A percentile compares a stretch with the other conserved stretches of the same genome.
Conservation (phyloP, 2,113 vertebrate genomes). For the Nothobranchius furzeri region DNA sequence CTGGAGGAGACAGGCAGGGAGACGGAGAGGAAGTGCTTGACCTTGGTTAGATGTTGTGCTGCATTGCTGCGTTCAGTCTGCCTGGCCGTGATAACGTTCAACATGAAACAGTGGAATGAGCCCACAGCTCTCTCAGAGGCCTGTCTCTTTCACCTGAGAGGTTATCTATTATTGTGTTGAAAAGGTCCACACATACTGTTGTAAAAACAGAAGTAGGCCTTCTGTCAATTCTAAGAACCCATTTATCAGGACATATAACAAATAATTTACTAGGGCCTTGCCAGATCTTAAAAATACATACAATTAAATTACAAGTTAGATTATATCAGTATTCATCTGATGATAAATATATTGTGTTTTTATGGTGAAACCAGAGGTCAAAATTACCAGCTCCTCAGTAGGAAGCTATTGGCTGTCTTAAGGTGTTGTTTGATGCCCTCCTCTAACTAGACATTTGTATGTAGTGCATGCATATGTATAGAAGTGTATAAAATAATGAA, state of each 20-base stretch:
- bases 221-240: neutral
- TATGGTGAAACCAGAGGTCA: too few relatives aligned
- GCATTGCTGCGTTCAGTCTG: constrained; percentile 62
- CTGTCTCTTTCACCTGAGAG: constrained; percentile 37
- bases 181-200: constrained; percentile 13
- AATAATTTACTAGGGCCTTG: neutral
- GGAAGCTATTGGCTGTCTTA: too few relatives aligned
- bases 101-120: constrained; percentile 59
- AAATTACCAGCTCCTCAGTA: too few relatives aligned
- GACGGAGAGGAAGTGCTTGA: constrained; percentile 53
- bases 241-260: neutral
- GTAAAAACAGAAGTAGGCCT: neutral
- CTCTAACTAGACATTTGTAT: too few relatives aligned
- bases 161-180: constrained; percentile 46
- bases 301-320: too few relatives aligned
- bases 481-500: too few relatives aligned
- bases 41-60: constrained; percentile 66
- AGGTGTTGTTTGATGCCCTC: too few relatives aligned
- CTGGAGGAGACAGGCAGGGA: constrained; percentile 41
- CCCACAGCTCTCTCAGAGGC: constrained; percentile 42
- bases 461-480: too few relatives aligned
- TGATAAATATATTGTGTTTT: too few relatives aligned
- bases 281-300: neutral
- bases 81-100: constrained; percentile 55
- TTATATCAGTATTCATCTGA: too few relatives aligned